Conservation (phyloP, 2,113 vertebrate genomes). For the Propithecus coquereli region DNA sequence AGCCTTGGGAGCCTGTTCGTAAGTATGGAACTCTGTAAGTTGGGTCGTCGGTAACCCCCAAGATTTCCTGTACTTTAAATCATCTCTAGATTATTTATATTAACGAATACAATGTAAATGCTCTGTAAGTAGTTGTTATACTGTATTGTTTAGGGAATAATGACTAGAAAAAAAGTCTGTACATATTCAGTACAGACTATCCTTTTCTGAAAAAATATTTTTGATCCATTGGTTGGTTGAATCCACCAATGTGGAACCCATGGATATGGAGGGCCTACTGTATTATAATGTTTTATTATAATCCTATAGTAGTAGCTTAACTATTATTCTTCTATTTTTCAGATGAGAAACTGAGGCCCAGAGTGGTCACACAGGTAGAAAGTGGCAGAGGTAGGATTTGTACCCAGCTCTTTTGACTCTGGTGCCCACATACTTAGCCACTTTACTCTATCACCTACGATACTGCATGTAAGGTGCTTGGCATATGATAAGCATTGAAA, state of each 20-base stretch:
- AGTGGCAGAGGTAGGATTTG: neutral
- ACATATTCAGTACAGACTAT: neutral
- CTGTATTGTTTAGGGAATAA: neutral
- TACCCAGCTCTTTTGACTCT: neutral
- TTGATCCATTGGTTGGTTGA: neutral
- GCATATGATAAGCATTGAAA: slow-evolving; percentile 5
- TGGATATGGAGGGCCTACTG: neutral
- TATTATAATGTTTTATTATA: neutral
- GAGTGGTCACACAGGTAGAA: neutral
- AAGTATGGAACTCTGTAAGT: no score
- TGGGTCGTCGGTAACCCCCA: no score
- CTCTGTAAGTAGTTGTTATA: neutral
- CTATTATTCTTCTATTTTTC: neutral
- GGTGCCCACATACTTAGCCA: neutral
- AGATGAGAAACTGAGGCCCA: neutral
- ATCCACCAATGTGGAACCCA: neutral
- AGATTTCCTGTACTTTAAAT: neutral
- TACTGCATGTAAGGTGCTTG: neutral
- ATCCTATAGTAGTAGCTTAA: neutral
- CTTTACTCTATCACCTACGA: neutral
- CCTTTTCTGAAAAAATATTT: neutral
- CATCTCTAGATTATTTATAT: neutral
- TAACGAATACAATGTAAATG: neutral
- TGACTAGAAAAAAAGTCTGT: neutral
- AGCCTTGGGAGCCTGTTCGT: no score